phyloP scores from a whole-genome alignment of 1,140 invertebrate genomes.

The Drosophila ficusphila region DNA sequence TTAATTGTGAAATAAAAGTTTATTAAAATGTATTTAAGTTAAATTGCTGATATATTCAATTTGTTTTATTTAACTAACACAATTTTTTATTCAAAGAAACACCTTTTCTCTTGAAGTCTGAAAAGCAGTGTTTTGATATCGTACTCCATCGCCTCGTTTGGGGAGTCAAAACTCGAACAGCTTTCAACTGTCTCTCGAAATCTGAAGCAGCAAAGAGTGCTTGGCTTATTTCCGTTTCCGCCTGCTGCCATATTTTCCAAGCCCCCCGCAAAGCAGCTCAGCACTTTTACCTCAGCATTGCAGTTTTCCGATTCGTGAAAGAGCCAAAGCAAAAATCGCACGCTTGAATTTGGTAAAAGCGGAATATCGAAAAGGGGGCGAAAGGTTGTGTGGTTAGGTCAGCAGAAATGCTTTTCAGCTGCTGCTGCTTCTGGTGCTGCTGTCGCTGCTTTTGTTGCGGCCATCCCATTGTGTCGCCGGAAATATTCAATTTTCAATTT shows the following conservation, averaged over 20 bases:
- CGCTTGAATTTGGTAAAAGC: constrained; percentile 1
- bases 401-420: constrained; percentile 19
- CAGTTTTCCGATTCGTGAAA: constrained; percentile 52
- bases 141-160: constrained; percentile 12
- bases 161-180: constrained; percentile 27
- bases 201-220: constrained; percentile 52
- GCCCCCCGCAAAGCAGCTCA: not conserved
- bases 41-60: too few relatives aligned
- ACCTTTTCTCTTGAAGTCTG: not conserved
- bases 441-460: constrained; percentile 41
- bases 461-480: constrained; percentile 70
- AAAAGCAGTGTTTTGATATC: not conserved
- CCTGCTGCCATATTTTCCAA: constrained; percentile 52
- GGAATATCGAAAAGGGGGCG: not conserved
- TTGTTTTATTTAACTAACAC: too few relatives aligned
- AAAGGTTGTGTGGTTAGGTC: constrained; percentile 30
- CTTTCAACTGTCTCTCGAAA: constrained; percentile 34
- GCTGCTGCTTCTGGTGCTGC: not conserved
- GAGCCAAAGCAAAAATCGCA: constrained; percentile 3
- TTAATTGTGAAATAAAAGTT: too few relatives aligned
- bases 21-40: too few relatives aligned
- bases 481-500: constrained; percentile 81
- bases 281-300: constrained; percentile 31
- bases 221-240: constrained; percentile 74
- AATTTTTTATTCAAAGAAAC: not conserved